These are phyloP conservation scores for Antheraea assamensis DNA, from an alignment of 2,888 invertebrate species.

Conservation along the genomic window DNA sequence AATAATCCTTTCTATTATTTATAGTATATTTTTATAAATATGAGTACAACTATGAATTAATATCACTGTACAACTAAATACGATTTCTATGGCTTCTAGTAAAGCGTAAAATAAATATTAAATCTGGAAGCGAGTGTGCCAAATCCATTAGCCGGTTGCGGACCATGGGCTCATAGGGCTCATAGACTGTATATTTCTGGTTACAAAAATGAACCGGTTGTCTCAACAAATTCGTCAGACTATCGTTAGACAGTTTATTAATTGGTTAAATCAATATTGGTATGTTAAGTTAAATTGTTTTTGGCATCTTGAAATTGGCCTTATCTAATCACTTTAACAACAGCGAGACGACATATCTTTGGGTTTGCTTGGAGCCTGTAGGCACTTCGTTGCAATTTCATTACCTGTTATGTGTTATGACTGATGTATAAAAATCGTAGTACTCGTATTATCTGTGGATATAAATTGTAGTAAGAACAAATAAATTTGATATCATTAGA, in stretches of 20 bases:
- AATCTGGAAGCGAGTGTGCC: neutral
- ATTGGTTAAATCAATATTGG: neutral
- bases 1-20: neutral
- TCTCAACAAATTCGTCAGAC: neutral
- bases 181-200: slow-evolving; percentile 28
- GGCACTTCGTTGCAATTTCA: neutral
- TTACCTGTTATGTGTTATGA: too few relatives aligned
- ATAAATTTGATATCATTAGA: too few relatives aligned
- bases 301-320: neutral
- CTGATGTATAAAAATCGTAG: too few relatives aligned
- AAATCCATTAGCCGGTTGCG: neutral
- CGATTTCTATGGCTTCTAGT: neutral
- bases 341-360: neutral
- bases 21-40: too few relatives aligned
- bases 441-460: too few relatives aligned
- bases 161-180: neutral
- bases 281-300: neutral
- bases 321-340: neutral
- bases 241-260: neutral
- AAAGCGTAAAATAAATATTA: neutral
- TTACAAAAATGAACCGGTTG: neutral
- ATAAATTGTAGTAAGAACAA: too few relatives aligned
- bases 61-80: too few relatives aligned
- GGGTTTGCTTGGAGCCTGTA: neutral
- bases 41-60: too few relatives aligned